Evolutionary conservation across 2,113 vertebrate genomes (phyloP).

Genomic region (Nibea albiflora): DNA sequence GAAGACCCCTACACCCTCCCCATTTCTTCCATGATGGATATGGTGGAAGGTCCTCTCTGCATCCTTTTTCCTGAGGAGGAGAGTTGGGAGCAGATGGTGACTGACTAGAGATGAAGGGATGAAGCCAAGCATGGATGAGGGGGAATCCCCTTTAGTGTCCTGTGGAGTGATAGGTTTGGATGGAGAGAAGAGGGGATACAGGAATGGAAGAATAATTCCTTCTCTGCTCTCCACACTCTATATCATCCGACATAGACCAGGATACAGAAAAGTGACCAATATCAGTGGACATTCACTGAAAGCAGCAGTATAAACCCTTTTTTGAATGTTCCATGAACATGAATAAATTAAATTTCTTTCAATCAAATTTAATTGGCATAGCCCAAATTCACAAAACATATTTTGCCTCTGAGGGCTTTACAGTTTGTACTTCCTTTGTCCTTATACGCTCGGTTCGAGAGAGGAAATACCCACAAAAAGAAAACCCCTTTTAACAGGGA

Average conservation of each 20-base stretch:
- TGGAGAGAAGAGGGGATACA: conserved; percentile 5
- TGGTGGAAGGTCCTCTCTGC: conserved; percentile 27
- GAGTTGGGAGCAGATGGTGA: conserved; percentile 32
- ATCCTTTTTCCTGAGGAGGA: conserved; percentile 25
- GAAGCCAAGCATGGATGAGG: conserved; percentile 19
- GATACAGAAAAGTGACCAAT: conserved; percentile 23
- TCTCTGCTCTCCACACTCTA: conserved; percentile 5
- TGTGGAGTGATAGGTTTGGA: conserved; percentile 32
- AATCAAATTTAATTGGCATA: too few relatives aligned
- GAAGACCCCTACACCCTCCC: conserved; percentile 5
- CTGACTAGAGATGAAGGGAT: conserved; percentile 39
- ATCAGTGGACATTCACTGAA: conserved; percentile 3
- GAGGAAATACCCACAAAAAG: too few relatives aligned
- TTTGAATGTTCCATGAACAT: background rate
- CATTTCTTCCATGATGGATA: conserved; percentile 48
- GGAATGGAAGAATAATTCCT: conserved; percentile 38
- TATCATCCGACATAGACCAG: conserved; percentile 17
- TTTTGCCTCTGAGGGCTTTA: too few relatives aligned
- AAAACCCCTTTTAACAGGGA: too few relatives aligned
- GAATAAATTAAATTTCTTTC: too few relatives aligned
- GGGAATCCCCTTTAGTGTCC: conserved; percentile 36
- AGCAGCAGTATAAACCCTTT: conserved; percentile 5
- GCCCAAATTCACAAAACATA: too few relatives aligned
- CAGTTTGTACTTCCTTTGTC: too few relatives aligned
- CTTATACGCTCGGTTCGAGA: too few relatives aligned